These are phyloP conservation scores for Drosophila suzukii DNA, from an alignment of 1,140 invertebrate genomes.

Conservation along the genomic window DNA sequence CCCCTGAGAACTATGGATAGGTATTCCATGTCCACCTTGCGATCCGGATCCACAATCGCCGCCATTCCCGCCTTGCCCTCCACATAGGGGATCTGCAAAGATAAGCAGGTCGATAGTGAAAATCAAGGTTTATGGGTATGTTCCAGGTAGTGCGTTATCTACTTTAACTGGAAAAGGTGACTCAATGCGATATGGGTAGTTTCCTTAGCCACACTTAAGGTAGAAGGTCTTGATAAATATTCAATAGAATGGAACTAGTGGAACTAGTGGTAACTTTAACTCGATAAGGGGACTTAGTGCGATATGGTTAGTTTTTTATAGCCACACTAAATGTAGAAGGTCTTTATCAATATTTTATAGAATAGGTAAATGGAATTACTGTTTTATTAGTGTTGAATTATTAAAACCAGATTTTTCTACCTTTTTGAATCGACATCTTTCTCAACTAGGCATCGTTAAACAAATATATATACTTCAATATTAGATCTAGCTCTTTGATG, in stretches of 20 bases:
- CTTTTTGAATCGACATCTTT: background rate
- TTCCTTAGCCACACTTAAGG: background rate
- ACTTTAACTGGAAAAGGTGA: constrained; percentile 2
- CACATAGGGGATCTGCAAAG: constrained; percentile 88
- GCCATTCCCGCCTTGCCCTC: constrained; percentile 99
- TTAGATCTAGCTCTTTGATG: background rate
- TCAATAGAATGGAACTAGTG: background rate
- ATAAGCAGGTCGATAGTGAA: constrained; percentile 24
- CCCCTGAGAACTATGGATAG: constrained; percentile 88
- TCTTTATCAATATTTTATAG: too few species aligned
- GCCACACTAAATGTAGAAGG: too few species aligned
- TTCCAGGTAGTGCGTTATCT: constrained; percentile 24
- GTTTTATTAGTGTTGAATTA: too few species aligned
- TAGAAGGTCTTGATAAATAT: background rate
- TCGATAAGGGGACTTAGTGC: too few species aligned
- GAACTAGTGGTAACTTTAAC: too few species aligned
- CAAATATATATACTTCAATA: background rate
- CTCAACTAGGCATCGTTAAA: background rate
- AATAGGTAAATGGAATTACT: too few species aligned
- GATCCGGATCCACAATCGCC: constrained; percentile 92
- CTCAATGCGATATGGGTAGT: constrained; percentile 10
- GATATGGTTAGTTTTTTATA: too few species aligned
- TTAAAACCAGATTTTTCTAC: background rate
- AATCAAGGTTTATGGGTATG: constrained; percentile 5
- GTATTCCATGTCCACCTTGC: constrained; percentile 88